Percentiles rank a stretch among this genome's conserved stretches.
These are phyloP conservation scores for Tridacna gigas DNA, from an alignment of 2,888 invertebrate species.

Conservation along the genomic window DNA sequence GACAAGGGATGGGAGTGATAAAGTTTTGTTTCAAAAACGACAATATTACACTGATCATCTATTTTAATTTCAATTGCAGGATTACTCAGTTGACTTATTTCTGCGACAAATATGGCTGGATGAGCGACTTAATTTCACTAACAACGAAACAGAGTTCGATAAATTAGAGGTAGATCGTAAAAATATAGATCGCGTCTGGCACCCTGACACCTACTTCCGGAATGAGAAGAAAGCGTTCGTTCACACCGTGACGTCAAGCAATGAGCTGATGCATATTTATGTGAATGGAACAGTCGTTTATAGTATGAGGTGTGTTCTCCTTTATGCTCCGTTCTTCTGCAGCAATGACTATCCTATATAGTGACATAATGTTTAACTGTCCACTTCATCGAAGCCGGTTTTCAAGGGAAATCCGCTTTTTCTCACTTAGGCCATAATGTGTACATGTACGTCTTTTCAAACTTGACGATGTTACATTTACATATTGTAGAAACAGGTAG, in stretches of 20 bases:
- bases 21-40: too few relatives aligned
- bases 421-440: too few relatives aligned
- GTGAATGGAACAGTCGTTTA: constrained; percentile 35
- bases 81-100: constrained; percentile 33
- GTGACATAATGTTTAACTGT: too few relatives aligned
- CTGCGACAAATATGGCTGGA: constrained; percentile 34
- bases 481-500: too few relatives aligned
- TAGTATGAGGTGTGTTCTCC: constrained; percentile 31
- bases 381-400: too few relatives aligned
- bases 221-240: constrained; percentile 36
- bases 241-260: constrained; percentile 34
- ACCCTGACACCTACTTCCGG: constrained; percentile 36
- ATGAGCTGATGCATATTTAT: constrained; percentile 37
- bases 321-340: too few relatives aligned
- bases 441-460: too few relatives aligned
- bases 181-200: constrained; percentile 38
- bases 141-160: constrained; percentile 4
- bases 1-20: too few relatives aligned
- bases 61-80: constrained; percentile 2
- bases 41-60: background rate
- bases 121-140: constrained; percentile 31
- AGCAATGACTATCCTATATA: too few relatives aligned
- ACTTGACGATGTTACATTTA: too few relatives aligned
- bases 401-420: too few relatives aligned
- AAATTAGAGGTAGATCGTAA: constrained; percentile 40